Evolutionary conservation across 1,140 invertebrate species (phyloP), one percentile per base, ranked within the genome.

Genomic region (Drosophila pruinosa): DNA sequence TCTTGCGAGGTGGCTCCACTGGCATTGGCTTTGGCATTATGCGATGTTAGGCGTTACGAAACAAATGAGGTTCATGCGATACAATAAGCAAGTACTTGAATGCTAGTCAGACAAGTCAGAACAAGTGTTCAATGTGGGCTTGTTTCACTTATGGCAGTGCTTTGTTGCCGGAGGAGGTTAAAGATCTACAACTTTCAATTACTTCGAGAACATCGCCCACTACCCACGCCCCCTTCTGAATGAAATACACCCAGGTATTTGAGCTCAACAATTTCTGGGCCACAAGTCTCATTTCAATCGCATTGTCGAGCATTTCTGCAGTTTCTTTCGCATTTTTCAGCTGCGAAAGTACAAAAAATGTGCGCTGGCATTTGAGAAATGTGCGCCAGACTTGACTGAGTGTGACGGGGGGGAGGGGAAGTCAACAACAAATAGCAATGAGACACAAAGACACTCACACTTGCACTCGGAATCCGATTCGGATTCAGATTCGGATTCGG

Each of bases 331-430:
- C 50, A 41, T 52, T 52, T 48, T 50, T 28, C 24, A 65, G n/a
- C 41, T 34, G 63, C 10, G 31, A 77, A 65, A 73, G 45, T 53
- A 41, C 28, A 36, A 50, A 61, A 86, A 86, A 85, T 85, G 72
- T 67, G 72, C 77, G 41, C 71, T 70, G 80, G 80, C 77, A 85
- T 85, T 76, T 77, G 6, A 86, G 64, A 47, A 85, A 85, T 85
- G 76, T 80, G 72, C 81, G 57, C 63, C 59, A 72, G 75, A 69
- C 78, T 69, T 45, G 28, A 48, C 26, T 47, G 54, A 7, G 12
- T 38, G 43, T 24, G 48, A 22, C 15, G 31, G 14, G 28, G 24
- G 7, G 0, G 17, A 5, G 21, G 17, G 3, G 64, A 59, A 31
- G n/a, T n/a, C n/a, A n/a, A n/a, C n/a, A 56, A 70, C 56, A 63